Conservation (phyloP, 2,888 invertebrate genomes). For the Blastobasis lacticolella region DNA sequence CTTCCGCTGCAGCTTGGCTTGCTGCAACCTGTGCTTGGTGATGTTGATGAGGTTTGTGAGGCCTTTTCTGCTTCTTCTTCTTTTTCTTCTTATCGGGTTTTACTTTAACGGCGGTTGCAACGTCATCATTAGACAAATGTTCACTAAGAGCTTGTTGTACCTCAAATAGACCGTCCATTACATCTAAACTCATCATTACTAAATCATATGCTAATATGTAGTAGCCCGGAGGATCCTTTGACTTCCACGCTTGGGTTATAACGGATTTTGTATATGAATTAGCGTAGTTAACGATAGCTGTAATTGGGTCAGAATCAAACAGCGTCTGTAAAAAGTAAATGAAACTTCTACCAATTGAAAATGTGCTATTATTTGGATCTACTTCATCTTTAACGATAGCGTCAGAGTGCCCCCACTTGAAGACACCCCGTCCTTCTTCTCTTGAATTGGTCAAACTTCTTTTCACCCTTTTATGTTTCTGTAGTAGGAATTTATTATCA, state of each 20-base stretch:
- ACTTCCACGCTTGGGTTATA: slow-evolving; percentile 31
- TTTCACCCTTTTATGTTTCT: slow-evolving; percentile 16
- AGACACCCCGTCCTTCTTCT: too few species aligned
- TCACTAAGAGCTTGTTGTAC: slow-evolving; percentile 35
- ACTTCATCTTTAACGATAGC: too few species aligned
- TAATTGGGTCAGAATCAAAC: slow-evolving; percentile 30
- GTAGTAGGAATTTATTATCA: background rate
- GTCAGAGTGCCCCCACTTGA: too few species aligned
- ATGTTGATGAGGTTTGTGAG: too few species aligned
- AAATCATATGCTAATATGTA: slow-evolving; percentile 45
- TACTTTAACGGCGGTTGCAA: slow-evolving; percentile 7
- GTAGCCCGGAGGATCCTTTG: slow-evolving; percentile 40
- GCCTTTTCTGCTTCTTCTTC: slow-evolving; percentile 12
- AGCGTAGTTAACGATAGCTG: slow-evolving; percentile 26
- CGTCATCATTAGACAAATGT: slow-evolving; percentile 19
- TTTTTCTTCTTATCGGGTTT: slow-evolving; percentile 2
- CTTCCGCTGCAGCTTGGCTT: too few species aligned
- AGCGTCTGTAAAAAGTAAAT: slow-evolving; percentile 31
- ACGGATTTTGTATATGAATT: slow-evolving; percentile 36
- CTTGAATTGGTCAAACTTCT: slow-evolving; percentile 11
- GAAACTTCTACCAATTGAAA: slow-evolving; percentile 22
- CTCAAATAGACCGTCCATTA: slow-evolving; percentile 45
- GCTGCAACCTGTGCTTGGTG: too few species aligned
- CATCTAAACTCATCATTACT: slow-evolving; percentile 44
- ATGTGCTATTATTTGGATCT: background rate